phyloP scores from a whole-genome alignment of 2,888 invertebrate genomes.

The Pseudolycoriella hygida region DNA sequence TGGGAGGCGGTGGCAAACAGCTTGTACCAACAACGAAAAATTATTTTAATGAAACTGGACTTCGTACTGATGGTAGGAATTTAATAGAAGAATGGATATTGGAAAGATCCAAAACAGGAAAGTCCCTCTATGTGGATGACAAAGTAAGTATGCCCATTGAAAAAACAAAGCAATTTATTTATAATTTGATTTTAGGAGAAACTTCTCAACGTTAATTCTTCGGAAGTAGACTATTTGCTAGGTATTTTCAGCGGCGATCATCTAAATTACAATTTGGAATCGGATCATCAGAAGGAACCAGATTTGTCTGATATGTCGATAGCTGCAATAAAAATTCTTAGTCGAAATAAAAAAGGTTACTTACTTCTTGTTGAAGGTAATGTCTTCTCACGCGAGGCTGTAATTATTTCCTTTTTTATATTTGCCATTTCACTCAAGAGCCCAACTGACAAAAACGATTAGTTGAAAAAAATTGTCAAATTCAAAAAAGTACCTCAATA shows the following conservation, averaged over 20 bases:
- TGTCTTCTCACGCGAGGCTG: no score
- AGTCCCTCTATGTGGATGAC: constrained; percentile 22
- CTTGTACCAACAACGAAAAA: constrained; percentile 13
- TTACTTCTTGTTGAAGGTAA: constrained; percentile 44
- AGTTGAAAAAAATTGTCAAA: no score
- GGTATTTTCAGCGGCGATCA: constrained; percentile 36
- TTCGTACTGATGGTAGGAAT: constrained; percentile 36
- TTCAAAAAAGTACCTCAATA: no score
- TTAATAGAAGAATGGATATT: constrained; percentile 43
- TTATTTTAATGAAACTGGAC: constrained; percentile 21
- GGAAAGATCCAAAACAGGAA: constrained; percentile 20
- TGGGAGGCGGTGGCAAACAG: constrained; percentile 26
- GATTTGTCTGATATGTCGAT: constrained; percentile 47
- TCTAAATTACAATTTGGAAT: constrained; percentile 38
- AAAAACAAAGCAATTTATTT: neutral
- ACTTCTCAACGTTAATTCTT: constrained; percentile 23
- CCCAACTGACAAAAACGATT: no score
- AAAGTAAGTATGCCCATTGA: constrained; percentile 8
- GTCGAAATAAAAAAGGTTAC: constrained; percentile 33
- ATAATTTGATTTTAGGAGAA: no score
- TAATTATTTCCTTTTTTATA: no score
- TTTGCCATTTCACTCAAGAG: no score
- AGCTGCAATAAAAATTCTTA: constrained; percentile 40
- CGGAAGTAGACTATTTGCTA: constrained; percentile 34
- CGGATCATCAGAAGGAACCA: constrained; percentile 31